These are phyloP conservation scores for Sinohyriopsis cumingii DNA, from an alignment of 2,888 invertebrate genomes.

Conservation along the genomic window DNA sequence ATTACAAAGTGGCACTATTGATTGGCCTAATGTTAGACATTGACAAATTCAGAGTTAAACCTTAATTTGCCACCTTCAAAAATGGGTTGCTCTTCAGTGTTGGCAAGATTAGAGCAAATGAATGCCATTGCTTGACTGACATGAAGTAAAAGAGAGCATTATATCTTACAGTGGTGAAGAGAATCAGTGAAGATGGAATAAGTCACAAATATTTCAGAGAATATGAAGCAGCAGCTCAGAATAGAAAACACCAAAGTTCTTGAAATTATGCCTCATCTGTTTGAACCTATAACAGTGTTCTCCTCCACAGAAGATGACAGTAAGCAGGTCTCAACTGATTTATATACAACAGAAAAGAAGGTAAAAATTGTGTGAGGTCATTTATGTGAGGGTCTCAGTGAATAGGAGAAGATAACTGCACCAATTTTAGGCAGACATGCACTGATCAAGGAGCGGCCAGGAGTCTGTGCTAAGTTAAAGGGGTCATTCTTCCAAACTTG, in stretches of 20 bases:
- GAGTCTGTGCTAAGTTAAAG: slow-evolving; percentile 2
- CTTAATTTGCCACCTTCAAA: no score
- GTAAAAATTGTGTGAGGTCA: background rate
- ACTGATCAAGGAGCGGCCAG: background rate
- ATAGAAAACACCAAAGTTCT: background rate
- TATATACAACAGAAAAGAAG: slow-evolving; percentile 1
- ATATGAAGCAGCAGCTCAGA: background rate
- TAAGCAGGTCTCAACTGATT: background rate
- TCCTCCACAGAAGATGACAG: background rate
- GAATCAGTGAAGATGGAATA: slow-evolving; percentile 1
- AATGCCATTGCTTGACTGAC: no score
- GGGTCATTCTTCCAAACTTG: slow-evolving; percentile 1
- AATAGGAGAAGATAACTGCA: background rate
- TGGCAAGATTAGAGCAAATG: no score
- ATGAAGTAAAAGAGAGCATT: no score
- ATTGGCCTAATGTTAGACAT: no score
- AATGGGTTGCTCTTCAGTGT: no score
- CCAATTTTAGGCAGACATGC: background rate
- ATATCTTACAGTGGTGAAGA: no score
- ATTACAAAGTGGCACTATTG: no score
- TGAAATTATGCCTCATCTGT: slow-evolving; percentile 1
- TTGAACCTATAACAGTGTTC: slow-evolving; percentile 2
- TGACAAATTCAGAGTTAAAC: no score
- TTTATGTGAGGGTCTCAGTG: background rate
- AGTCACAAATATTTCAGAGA: slow-evolving; percentile 1